Evolutionary conservation across 2,797 vertebrate genomes (phyloP), one percentile per base, ranked within the genome.

Genomic region (Pteronotus mesoamericanus): DNA sequence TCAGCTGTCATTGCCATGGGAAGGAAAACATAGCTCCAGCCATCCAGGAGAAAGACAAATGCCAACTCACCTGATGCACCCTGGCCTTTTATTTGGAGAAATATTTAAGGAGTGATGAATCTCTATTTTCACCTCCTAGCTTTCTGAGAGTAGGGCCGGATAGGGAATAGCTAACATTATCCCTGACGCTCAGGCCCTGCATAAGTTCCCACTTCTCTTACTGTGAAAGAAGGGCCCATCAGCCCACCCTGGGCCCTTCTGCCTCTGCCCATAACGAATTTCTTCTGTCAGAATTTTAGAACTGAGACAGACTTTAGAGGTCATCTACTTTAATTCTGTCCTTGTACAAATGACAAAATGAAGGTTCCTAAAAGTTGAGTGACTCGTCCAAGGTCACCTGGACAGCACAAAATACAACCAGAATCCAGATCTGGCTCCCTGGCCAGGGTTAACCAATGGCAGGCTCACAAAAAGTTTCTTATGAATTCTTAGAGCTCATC

Each of bases 1-100:
- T 89, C 66, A 32, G 84, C 80, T 91, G 69, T 79, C 85, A 64
- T 79, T 82, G 83, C 94, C 84, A 66, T 86, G n/a, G 91, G 94
- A 91, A 93, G 85, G 39, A 91, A 95, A 94, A 89, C 78, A 84
- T 34, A 77, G 32, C 29, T 86, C 57, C 34, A 64, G 19, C 59
- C 44, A 85, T 37, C 59, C 75, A n/a, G 74, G 37, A 77, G 85
- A 84, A 90, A 93, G 84, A 89, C 39, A 69, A 69, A 84, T 26
- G 75, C 61, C 71, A 77, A 24, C 34, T 16, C 61, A 78, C 71
- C 75, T 34, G 75, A 79, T 12, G 22, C 44, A 79, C 19, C 64
- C 77, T 53, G 51, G n/a, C 21, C 51, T 75, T 92, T 46, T 4
- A 29, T 92, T 71, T 46, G 1, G 3, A 88, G 26, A 21, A 48